A percentile compares a stretch with the other conserved stretches of the same genome.
Conservation (phyloP, 2,113 vertebrate species). For the Mustela nigripes region DNA sequence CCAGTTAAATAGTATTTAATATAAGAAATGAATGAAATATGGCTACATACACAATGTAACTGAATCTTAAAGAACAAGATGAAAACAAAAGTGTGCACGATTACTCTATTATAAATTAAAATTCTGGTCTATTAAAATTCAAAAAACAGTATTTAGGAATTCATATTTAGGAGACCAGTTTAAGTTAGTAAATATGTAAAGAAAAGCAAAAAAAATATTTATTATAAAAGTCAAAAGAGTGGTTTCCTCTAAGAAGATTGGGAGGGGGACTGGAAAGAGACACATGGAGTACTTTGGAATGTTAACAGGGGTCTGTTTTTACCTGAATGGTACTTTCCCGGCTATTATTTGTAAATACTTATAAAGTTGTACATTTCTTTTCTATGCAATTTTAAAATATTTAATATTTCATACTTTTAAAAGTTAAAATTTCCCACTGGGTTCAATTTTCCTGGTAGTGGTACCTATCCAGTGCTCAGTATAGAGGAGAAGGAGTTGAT, state of each 20-base stretch:
- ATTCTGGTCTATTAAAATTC: background rate
- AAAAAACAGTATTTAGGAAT: background rate
- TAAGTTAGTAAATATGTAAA: background rate
- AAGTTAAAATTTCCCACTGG: no score
- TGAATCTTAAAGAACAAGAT: background rate
- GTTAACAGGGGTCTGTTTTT: no score
- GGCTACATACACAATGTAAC: background rate
- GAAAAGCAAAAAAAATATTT: background rate
- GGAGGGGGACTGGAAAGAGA: background rate
- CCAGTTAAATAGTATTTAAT: background rate
- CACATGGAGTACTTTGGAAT: background rate
- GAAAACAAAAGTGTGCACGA: background rate
- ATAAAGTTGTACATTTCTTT: no score
- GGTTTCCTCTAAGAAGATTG: background rate
- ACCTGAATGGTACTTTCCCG: no score
- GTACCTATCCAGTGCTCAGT: no score
- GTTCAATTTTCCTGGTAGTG: no score
- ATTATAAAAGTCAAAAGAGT: background rate
- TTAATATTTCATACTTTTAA: no score
- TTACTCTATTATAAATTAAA: background rate
- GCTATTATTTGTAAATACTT: no score
- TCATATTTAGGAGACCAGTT: background rate
- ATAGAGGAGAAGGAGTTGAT: no score
- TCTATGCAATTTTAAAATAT: no score
- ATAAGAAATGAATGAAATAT: background rate